phyloP scores from a whole-genome alignment of 2,888 invertebrate species.

The Aphodius sticticus region DNA sequence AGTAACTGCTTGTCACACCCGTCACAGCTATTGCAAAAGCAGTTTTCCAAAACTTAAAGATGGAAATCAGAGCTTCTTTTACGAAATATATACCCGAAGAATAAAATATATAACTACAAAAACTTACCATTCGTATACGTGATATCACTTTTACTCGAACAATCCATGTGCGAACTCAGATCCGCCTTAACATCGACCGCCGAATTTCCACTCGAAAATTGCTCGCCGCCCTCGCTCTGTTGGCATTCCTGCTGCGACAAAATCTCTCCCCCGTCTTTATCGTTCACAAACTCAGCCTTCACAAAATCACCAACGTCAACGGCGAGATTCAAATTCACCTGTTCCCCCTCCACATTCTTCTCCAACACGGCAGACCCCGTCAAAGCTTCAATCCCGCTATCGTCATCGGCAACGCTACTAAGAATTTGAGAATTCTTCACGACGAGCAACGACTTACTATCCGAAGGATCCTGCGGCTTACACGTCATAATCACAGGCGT shows the following conservation, averaged over 20 bases:
- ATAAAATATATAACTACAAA: neutral
- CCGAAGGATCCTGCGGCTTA: constrained; percentile 39
- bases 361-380: neutral
- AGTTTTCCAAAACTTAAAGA: too few species aligned
- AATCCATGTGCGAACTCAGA: neutral
- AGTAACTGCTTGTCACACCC: too few species aligned
- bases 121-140: neutral
- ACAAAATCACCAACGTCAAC: neutral
- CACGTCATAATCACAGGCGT: constrained; percentile 43
- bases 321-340: neutral
- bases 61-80: too few species aligned
- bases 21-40: too few species aligned
- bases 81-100: too few species aligned
- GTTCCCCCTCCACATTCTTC: neutral
- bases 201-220: neutral
- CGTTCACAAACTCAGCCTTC: neutral
- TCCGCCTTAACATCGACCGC: neutral
- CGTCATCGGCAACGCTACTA: neutral
- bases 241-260: neutral
- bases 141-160: neutral
- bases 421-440: constrained; percentile 26
- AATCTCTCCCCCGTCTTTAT: neutral
- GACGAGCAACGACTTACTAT: constrained; percentile 33
- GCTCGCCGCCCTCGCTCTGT: neutral
- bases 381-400: too few species aligned